These are phyloP conservation scores for Sarcophaga bullata DNA, from an alignment of 1,140 invertebrate species.

Conservation along the genomic window DNA sequence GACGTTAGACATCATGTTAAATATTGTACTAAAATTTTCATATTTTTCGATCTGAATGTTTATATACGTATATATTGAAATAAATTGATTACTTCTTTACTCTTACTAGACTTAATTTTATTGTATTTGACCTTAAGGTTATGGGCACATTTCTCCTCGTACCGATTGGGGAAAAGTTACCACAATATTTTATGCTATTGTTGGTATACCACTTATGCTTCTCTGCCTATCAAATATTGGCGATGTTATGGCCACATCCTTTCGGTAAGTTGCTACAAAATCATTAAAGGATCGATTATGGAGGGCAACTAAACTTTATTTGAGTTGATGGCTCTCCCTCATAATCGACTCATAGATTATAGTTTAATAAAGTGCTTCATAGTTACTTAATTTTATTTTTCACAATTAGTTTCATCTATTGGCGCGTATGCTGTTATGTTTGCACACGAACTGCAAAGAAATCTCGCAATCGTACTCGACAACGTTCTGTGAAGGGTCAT, in stretches of 20 bases:
- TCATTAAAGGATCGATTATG: too few relatives aligned
- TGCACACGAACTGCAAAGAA: conserved; percentile 83
- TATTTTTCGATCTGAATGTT: neutral
- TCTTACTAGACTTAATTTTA: neutral
- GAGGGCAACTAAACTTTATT: too few relatives aligned
- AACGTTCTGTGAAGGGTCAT: conserved; percentile 49
- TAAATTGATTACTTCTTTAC: neutral
- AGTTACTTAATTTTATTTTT: neutral
- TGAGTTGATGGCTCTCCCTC: too few relatives aligned
- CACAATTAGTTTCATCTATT: conserved; percentile 80
- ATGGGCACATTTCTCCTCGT: conserved; percentile 95
- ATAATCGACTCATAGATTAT: too few relatives aligned
- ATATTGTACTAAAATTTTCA: too few relatives aligned
- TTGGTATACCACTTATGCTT: conserved; percentile 94
- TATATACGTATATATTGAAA: neutral
- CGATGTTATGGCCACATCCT: conserved; percentile 95
- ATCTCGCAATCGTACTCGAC: conserved; percentile 59
- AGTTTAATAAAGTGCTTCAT: too few relatives aligned
- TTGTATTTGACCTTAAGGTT: conserved; percentile 72
- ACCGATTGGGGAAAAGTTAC: conserved; percentile 91
- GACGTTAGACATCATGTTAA: too few relatives aligned
- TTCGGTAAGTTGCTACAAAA: conserved; percentile 70
- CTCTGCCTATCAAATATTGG: conserved; percentile 95
- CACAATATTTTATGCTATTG: conserved; percentile 94
- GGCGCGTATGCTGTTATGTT: conserved; percentile 89